These are phyloP conservation scores for Acanthosepion esculentum DNA, from an alignment of 2,888 invertebrate genomes.

Conservation along the genomic window DNA sequence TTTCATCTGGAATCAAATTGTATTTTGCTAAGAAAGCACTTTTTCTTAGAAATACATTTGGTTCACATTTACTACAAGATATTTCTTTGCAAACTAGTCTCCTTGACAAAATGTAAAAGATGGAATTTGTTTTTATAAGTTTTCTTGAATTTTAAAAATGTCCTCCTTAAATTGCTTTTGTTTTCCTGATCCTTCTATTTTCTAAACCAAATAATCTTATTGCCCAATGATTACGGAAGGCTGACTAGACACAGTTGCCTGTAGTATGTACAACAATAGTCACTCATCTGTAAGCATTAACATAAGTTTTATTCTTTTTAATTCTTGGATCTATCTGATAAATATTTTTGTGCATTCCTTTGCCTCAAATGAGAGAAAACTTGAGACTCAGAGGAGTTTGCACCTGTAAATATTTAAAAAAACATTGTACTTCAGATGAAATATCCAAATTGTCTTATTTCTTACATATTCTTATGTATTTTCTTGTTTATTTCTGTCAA, in stretches of 20 bases:
- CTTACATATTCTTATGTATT: background rate
- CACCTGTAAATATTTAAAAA: background rate
- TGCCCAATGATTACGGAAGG: background rate
- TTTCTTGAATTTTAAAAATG: background rate
- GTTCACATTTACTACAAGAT: background rate
- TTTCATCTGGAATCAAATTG: background rate
- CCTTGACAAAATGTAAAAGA: background rate
- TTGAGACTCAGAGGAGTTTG: background rate
- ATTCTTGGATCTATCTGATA: background rate
- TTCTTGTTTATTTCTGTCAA: background rate
- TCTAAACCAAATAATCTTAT: background rate
- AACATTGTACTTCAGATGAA: background rate
- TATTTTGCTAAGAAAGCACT: background rate
- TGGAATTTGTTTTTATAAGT: conserved; percentile 13
- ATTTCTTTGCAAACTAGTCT: conserved; percentile 12
- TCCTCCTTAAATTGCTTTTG: too few species aligned
- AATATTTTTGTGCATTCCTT: conserved; percentile 21
- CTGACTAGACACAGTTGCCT: background rate
- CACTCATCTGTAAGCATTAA: background rate
- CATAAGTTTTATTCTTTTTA: background rate
- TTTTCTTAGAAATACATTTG: background rate
- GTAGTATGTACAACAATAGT: background rate
- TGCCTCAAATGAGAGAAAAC: background rate
- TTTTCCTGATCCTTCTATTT: too few species aligned
- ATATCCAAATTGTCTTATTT: background rate